Evolutionary conservation across 2,113 vertebrate species (phyloP), one percentile per base, ranked within the genome.

Genomic region (Alligator mississippiensis): DNA sequence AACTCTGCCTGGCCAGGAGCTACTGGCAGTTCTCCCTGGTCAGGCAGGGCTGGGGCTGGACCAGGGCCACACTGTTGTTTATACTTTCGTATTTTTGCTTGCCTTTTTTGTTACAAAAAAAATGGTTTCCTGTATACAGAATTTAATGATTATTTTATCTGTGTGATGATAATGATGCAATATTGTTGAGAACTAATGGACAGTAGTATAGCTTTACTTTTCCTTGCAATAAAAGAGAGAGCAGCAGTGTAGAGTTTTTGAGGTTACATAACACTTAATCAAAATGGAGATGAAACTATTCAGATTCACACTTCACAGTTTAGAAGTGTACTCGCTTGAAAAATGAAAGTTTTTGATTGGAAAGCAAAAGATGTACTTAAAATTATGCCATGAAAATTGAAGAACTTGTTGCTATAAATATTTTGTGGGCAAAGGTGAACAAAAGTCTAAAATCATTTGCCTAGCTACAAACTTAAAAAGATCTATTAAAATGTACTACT

Each of bases 241-340:
- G 3, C 14, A 84, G 91, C 83, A 54, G 47, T 18, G 1, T 70
- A 47, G 59, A 66, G 66, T 79, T 91, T 93, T 94, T 92, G 80
- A 93, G 85, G 75, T 93, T 95, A 59, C 84, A 78, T 79, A 93
- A 62, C 59, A 72, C 47, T 62, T 86, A 89, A 92, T 93, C 85
- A 89, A 89, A 92, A 88, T 82, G 1, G 3, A 96, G 93, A 96
- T 92, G 85, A 88, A 93, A 94, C 95, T 94, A 80, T 84, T 91
- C 85, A n/a, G 15, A 75, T 95, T 81, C 66, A 82, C 95, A 83
- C 72, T 55, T 92, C 74, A 80, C 77, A 76, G 88, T 88, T 77
- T 91, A 64, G 86, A 93, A 82, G 66, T 91, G 91, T 86, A 92
- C 60, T 84, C 90, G 84, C 79, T 82, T 90, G 54, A 75, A 60